phyloP scores from a whole-genome alignment of 2,113 vertebrate species.

The Brachyhypopomus gauderio region DNA sequence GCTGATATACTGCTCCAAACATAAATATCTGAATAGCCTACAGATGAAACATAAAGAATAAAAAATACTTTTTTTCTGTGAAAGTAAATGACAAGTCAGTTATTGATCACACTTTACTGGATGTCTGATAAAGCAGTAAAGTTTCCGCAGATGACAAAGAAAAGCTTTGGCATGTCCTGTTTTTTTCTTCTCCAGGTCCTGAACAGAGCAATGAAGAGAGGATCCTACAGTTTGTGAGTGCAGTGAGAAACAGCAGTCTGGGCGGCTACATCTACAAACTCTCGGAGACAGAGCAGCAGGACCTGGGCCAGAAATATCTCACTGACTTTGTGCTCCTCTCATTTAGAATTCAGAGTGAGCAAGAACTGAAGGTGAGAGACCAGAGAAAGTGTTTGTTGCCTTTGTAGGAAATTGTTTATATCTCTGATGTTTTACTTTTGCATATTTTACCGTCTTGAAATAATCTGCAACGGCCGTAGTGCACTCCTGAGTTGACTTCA shows the following conservation, averaged over 20 bases:
- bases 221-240: slow-evolving; percentile 67
- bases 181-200: slow-evolving; percentile 52
- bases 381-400: background rate
- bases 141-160: too few relatives aligned
- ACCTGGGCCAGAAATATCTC: slow-evolving; percentile 60
- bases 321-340: slow-evolving; percentile 70
- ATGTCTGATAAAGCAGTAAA: too few relatives aligned
- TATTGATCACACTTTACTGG: too few relatives aligned
- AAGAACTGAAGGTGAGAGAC: slow-evolving; percentile 59
- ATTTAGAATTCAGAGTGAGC: slow-evolving; percentile 62
- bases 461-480: too few relatives aligned
- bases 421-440: too few relatives aligned
- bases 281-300: slow-evolving; percentile 50
- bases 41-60: background rate
- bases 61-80: too few relatives aligned
- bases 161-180: background rate
- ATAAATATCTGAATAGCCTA: background rate
- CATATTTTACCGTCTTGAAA: too few relatives aligned
- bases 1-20: background rate
- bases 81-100: too few relatives aligned
- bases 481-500: too few relatives aligned
- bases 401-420: too few relatives aligned
- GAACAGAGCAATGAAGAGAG: slow-evolving; percentile 48
- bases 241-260: slow-evolving; percentile 62
- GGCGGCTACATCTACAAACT: slow-evolving; percentile 60